Evolutionary conservation across 2,888 invertebrate genomes (phyloP), one percentile per base, ranked within the genome.

Genomic region (Apamea crenata): DNA sequence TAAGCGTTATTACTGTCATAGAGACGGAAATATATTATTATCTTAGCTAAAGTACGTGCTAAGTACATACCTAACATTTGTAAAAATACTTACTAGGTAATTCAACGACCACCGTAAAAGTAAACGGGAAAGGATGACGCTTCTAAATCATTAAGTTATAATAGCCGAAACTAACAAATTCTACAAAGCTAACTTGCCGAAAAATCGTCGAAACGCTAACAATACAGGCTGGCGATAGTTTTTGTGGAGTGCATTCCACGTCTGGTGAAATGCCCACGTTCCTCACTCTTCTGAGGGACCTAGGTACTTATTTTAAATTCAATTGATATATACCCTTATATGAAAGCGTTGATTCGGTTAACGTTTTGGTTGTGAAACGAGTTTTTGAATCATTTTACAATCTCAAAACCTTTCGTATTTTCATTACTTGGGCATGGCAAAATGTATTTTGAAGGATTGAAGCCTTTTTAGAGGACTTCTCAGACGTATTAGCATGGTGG

Each of bases 241-340:
- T 88, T 88, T 84, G 78, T 40, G 59, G 36, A 76, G 61, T 67
- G 80, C 83, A 88, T 88, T 88, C 88, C 77, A 14, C 40, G 79
- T 40, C 74, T 71, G 70, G 68, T 66, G 82, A 84, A 85, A 87
- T 78, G 74, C 67, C 53, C 68, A 74, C 77, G 77, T 86, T 86
- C 83, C 78, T 67, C 18, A n/a, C 25, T 76, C 74, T 82, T 77
- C 73, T n/a, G 71, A 44, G 40, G 70, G 76, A 77, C 53, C 66
- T 82, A 86, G 59, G 66, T 56, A 86, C 78, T 86, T 86, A 86
- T 81, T 86, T 86, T 81, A 80, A 81, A 82, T 86, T 80, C 67
- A 78, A 80, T 87, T 87, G 74, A 78, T 78, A 78, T 86, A 78
- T 70, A 29, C 63, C 77, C 77, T 44, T 85, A 71, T 74, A 80